A percentile compares a stretch with the other conserved stretches of the same genome.
phyloP scores from a whole-genome alignment of 2,113 vertebrate species.

The Proteles cristata region DNA sequence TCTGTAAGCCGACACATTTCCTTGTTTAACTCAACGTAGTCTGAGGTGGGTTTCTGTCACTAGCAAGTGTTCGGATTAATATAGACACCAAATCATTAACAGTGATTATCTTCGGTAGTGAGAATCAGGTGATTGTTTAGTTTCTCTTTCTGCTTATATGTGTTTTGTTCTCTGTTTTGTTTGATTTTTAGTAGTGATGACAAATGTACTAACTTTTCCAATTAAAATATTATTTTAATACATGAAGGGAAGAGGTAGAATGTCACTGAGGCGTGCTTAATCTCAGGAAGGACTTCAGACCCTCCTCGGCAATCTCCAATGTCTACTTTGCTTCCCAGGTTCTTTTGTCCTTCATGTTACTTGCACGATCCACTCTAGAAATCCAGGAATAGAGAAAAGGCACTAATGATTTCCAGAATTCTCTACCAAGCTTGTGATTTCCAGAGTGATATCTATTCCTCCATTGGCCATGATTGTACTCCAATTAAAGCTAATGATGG shows the following conservation, averaged over 20 bases:
- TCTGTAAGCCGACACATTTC: not conserved
- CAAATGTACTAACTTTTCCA: constrained; percentile 18
- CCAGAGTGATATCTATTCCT: constrained; percentile 26
- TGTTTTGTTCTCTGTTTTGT: not conserved
- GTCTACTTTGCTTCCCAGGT: no score
- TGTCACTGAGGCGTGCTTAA: not conserved
- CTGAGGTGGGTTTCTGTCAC: not conserved
- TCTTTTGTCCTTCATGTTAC: not conserved
- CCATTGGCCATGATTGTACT: not conserved
- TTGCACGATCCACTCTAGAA: not conserved
- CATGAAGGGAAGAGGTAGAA: not conserved
- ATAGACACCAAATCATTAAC: not conserved
- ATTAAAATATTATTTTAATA: not conserved
- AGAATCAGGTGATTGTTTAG: not conserved
- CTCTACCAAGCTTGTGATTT: constrained; percentile 16
- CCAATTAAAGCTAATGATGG: constrained; percentile 5
- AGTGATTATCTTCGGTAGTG: not conserved
- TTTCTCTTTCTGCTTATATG: not conserved
- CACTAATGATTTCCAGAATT: not conserved
- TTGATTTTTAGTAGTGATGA: not conserved
- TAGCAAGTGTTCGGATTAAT: not conserved
- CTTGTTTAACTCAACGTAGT: not conserved
- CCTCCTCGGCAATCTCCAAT: not conserved
- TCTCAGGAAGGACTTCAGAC: not conserved
- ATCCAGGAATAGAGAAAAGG: not conserved